Base-by-base conservation (phyloP, 1,140 invertebrate genomes). In the Bombus ignitus region DNA sequence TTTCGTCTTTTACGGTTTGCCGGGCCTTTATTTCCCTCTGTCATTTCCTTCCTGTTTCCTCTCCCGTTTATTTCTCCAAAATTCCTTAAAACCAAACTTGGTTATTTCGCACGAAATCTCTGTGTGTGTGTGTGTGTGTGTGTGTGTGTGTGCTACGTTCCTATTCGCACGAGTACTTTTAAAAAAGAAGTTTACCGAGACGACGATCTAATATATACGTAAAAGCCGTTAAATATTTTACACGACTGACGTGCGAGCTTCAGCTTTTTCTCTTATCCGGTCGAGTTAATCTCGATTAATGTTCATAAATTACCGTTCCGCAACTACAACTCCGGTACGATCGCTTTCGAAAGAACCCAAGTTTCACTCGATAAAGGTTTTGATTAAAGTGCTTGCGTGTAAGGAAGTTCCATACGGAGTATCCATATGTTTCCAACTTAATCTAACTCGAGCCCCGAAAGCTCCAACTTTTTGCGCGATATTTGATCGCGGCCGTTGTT, bases 401-500 rank as follows among this genome's bases (percentile, higher is more conserved):
- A 89, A 89, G 88, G 88, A 89, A 89, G 88, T 89, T 89, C 85
- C 88, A 89, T 87, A 89, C 86, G 73, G 83, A 81, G 65, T 87
- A 89, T 89, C 88, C 88, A 89, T 89, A 89, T 84, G 88, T 89
- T 89, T 84, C 88, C 88, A 89, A 89, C 88, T 89, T 89, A 89
- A 89, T 89, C 88, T 89, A 89, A 89, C 88, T 89, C 88, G 72
- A 79, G 78, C 77, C 37, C 42, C 68, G 80, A 82, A 84, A 89
- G 79, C 73, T 68, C 44, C 74, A 57, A 89, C 75, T 89, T 90
- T 90, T 87, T 79, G 68, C 85, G 70, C 82, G 89, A 89, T 89
- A 90, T 90, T 87, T 87, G 89, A 90, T 89, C 88, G 81, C 81
- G 72, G 59, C 85, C 88, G 88, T 82, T 89, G 88, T 89, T 89